Evolutionary conservation across 1,140 invertebrate species (phyloP).

Genomic region (Ceratosolen solmsi): DNA sequence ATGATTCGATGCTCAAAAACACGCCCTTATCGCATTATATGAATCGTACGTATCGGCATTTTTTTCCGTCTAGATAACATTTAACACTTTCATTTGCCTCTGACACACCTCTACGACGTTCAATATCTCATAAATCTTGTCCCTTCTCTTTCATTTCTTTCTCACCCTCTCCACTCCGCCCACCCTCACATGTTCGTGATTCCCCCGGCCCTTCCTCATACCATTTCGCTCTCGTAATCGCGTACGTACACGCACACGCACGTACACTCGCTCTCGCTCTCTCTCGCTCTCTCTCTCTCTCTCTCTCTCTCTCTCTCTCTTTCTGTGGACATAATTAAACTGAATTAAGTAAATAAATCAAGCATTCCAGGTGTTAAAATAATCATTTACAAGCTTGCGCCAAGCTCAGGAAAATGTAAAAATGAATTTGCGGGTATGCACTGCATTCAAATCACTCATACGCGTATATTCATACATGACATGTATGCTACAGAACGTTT

Average conservation of each 20-base stretch:
- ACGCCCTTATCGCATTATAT: constrained; percentile 8
- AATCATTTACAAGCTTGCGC: constrained; percentile 15
- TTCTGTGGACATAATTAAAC: constrained; percentile 29
- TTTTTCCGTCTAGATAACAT: not conserved
- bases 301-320: too few species aligned
- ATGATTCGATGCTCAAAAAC: not conserved
- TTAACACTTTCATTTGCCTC: constrained; percentile 12
- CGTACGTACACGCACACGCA: too few species aligned
- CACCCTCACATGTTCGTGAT: too few species aligned
- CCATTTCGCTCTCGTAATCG: too few species aligned
- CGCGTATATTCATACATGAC: constrained; percentile 3
- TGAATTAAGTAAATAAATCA: constrained; percentile 40
- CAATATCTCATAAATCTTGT: not conserved
- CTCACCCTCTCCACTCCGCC: not conserved
- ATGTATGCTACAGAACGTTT: not conserved
- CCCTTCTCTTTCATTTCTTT: not conserved
- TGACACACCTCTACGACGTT: constrained; percentile 11
- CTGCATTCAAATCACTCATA: constrained; percentile 16
- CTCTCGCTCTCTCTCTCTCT: too few species aligned
- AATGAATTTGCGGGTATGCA: not conserved
- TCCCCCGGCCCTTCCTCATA: too few species aligned
- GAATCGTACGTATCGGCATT: not conserved
- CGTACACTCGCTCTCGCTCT: too few species aligned
- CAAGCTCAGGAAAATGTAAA: not conserved
- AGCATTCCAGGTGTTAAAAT: constrained; percentile 30